phyloP scores from a whole-genome alignment of 2,797 vertebrate species.

The Xiphophorus birchmanni region DNA sequence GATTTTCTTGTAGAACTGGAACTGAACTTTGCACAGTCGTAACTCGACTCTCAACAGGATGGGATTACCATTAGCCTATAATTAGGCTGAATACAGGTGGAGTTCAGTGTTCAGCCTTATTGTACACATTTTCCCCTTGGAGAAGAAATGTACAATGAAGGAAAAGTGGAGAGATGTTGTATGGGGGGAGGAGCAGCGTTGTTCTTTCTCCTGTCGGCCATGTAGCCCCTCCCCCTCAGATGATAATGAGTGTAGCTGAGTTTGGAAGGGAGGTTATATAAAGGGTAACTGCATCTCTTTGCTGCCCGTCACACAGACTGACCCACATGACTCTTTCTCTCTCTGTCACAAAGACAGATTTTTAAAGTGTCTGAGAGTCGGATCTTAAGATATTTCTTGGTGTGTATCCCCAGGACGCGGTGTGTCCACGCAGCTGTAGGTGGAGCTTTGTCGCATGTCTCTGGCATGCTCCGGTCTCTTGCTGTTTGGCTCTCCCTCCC shows the following conservation, averaged over 20 bases:
- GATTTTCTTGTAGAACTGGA: background rate
- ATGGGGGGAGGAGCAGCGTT: constrained; percentile 43
- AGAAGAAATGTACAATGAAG: constrained; percentile 16
- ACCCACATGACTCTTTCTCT: constrained; percentile 41
- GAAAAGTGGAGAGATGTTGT: constrained; percentile 21
- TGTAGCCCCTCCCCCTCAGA: constrained; percentile 64
- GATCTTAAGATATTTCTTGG: constrained; percentile 31
- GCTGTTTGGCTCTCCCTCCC: constrained; percentile 41
- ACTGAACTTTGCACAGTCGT: background rate
- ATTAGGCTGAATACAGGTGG: background rate
- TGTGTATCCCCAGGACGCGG: constrained; percentile 36
- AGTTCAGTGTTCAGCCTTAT: background rate
- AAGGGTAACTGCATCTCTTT: constrained; percentile 78
- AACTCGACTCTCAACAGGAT: background rate
- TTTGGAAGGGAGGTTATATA: constrained; percentile 78
- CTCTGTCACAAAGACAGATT: constrained; percentile 20
- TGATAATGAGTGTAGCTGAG: constrained; percentile 45
- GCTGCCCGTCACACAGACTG: constrained; percentile 58
- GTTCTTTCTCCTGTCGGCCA: constrained; percentile 42
- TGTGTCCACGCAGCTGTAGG: constrained; percentile 57
- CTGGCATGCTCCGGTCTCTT: constrained; percentile 53
- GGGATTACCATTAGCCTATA: background rate
- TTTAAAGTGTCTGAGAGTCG: constrained; percentile 54
- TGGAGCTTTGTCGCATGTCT: constrained; percentile 62
- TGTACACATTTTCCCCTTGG: background rate